These are phyloP conservation scores for Homarus gammarus DNA, from an alignment of 2,888 invertebrate genomes.

Conservation along the genomic window DNA sequence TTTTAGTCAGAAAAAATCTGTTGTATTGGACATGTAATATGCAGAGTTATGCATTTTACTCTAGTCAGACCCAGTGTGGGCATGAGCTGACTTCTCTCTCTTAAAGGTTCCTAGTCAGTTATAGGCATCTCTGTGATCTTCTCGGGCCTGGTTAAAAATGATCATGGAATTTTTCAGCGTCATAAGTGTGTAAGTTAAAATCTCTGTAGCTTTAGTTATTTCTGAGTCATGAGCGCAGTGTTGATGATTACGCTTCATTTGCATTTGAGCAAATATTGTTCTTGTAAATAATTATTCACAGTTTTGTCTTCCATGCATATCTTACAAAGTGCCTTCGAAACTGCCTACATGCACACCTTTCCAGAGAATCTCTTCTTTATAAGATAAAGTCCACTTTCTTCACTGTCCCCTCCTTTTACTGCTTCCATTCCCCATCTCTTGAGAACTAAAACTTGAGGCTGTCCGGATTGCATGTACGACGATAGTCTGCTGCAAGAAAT, in stretches of 20 bases:
- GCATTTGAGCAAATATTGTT: constrained; percentile 39
- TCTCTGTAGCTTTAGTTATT: constrained; percentile 40
- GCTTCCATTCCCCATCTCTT: neutral
- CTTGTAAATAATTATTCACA: constrained; percentile 51
- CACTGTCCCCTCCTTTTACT: constrained; percentile 5
- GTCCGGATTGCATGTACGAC: constrained; percentile 41
- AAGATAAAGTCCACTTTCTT: neutral
- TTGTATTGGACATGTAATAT: neutral
- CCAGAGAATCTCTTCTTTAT: neutral
- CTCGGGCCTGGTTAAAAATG: constrained; percentile 50
- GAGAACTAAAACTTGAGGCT: constrained; percentile 34
- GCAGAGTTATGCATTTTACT: constrained; percentile 23
- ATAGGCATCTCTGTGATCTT: constrained; percentile 38
- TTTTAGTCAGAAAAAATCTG: constrained; percentile 6
- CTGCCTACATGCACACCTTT: constrained; percentile 31
- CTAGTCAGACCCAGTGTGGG: constrained; percentile 42
- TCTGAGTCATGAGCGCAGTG: constrained; percentile 35
- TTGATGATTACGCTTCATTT: constrained; percentile 43
- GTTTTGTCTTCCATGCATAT: constrained; percentile 63
- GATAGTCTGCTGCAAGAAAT: constrained; percentile 21
- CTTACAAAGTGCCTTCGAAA: constrained; percentile 59
- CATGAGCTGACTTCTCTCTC: constrained; percentile 16
- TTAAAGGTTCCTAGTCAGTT: constrained; percentile 41
- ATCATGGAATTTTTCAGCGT: constrained; percentile 22
- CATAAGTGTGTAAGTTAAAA: constrained; percentile 23